Evolutionary conservation across 2,113 vertebrate species (phyloP).

Genomic region (Pseudonaja textilis): DNA sequence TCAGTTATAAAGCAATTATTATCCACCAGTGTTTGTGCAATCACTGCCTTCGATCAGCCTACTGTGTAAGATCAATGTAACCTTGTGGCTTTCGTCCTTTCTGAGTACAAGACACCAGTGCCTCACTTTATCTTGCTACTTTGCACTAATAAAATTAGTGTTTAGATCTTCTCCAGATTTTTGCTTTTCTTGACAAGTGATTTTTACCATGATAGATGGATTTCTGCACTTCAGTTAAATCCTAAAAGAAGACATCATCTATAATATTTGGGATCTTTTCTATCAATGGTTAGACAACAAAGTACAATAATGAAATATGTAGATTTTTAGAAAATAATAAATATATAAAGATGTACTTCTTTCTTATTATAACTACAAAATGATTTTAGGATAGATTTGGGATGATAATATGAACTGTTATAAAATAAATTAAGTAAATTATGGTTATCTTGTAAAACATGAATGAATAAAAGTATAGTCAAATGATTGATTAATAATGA

Average conservation of each 20-base stretch:
- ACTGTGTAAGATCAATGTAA: neutral
- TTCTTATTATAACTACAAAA: too few relatives aligned
- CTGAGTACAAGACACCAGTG: neutral
- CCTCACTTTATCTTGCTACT: neutral
- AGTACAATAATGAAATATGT: too few relatives aligned
- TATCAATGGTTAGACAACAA: too few relatives aligned
- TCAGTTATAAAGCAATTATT: neutral
- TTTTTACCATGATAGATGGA: neutral
- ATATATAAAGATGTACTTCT: too few relatives aligned
- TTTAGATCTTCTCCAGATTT: neutral
- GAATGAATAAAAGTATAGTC: too few relatives aligned
- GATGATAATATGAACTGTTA: too few relatives aligned
- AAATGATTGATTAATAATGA: too few relatives aligned
- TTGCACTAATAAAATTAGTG: neutral
- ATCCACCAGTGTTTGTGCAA: neutral
- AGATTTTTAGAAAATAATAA: too few relatives aligned
- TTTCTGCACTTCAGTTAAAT: neutral
- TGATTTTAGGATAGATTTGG: too few relatives aligned
- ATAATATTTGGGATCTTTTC: too few relatives aligned
- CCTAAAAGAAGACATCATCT: neutral
- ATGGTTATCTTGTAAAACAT: too few relatives aligned
- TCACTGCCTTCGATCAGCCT: neutral
- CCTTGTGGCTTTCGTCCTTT: neutral
- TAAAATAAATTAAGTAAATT: too few relatives aligned
- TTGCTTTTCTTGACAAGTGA: neutral